Evolutionary conservation across 2,888 invertebrate genomes (phyloP).

Genomic region (Andrena haemorrhoa): DNA sequence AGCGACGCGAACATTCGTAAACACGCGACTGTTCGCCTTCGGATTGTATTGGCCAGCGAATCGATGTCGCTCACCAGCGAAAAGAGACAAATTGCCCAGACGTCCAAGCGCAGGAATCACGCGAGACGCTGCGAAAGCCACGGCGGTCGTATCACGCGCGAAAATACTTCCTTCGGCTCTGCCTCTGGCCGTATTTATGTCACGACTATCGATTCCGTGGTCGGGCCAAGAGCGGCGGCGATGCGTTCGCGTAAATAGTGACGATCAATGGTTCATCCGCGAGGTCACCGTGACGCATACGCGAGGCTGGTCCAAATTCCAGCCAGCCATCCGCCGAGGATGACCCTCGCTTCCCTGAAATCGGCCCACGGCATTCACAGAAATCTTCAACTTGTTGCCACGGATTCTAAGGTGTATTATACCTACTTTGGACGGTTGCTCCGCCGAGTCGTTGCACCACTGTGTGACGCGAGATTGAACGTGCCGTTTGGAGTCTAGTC

Average conservation of each 20-base stretch:
- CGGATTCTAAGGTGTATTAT: not conserved
- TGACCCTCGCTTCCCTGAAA: not conserved
- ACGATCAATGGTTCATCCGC: slow-evolving; percentile 63
- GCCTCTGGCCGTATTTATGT: slow-evolving; percentile 54
- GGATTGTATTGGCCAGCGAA: slow-evolving; percentile 22
- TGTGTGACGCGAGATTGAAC: too few relatives aligned
- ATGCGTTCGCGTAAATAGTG: slow-evolving; percentile 52
- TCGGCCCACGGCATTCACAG: not conserved
- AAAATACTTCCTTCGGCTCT: slow-evolving; percentile 47
- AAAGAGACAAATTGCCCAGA: slow-evolving; percentile 34
- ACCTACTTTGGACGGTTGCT: not conserved
- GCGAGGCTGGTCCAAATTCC: slow-evolving; percentile 1
- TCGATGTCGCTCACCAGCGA: slow-evolving; percentile 25
- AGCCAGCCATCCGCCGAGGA: not conserved
- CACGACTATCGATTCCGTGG: slow-evolving; percentile 56
- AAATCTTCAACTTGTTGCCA: not conserved
- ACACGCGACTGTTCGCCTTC: slow-evolving; percentile 36
- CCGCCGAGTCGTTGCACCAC: too few relatives aligned
- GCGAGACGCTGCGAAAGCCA: not conserved
- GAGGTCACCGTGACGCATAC: slow-evolving; percentile 19
- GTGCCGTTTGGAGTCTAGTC: not conserved
- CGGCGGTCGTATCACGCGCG: slow-evolving; percentile 17
- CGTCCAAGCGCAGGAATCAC: not conserved
- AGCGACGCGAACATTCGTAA: slow-evolving; percentile 44
- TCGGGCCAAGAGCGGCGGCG: slow-evolving; percentile 39